phyloP scores from a whole-genome alignment of 2,888 invertebrate species.

The Morpho deidamia region DNA sequence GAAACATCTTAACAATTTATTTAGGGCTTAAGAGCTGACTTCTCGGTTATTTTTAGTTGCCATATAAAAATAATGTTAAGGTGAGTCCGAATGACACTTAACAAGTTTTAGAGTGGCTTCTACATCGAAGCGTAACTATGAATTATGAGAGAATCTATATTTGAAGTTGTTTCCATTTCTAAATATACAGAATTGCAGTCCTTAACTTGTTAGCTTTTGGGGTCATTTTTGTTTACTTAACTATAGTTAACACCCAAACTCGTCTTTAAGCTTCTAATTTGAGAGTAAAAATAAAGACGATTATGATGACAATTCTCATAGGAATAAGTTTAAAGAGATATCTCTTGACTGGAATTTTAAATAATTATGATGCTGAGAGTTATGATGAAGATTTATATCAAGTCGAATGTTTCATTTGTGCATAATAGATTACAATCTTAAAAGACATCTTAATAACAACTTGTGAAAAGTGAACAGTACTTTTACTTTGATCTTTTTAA shows the following conservation, averaged over 20 bases:
- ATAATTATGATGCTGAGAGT: constrained; percentile 1
- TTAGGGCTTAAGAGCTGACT: constrained; percentile 22
- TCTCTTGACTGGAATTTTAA: constrained; percentile 21
- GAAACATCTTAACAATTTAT: constrained; percentile 17
- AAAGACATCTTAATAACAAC: too few species aligned
- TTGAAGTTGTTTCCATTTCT: constrained; percentile 51
- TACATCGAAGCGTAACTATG: constrained; percentile 46
- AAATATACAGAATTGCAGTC: constrained; percentile 4
- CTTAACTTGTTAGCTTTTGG: background rate
- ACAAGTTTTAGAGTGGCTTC: constrained; percentile 57
- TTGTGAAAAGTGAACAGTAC: too few species aligned
- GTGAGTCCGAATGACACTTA: constrained; percentile 51
- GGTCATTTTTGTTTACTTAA: background rate
- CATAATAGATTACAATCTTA: too few species aligned
- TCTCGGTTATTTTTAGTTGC: constrained; percentile 31
- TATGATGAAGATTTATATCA: too few species aligned
- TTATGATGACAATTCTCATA: constrained; percentile 61
- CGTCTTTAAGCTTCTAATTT: constrained; percentile 14
- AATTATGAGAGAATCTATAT: constrained; percentile 56
- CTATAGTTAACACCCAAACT: background rate
- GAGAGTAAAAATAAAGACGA: constrained; percentile 53
- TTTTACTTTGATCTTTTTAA: background rate
- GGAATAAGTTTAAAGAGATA: constrained; percentile 45
- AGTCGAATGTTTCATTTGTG: too few species aligned
- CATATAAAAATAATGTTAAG: constrained; percentile 55